Conservation (phyloP, 2,888 invertebrate genomes). For the Magallana nippona region DNA sequence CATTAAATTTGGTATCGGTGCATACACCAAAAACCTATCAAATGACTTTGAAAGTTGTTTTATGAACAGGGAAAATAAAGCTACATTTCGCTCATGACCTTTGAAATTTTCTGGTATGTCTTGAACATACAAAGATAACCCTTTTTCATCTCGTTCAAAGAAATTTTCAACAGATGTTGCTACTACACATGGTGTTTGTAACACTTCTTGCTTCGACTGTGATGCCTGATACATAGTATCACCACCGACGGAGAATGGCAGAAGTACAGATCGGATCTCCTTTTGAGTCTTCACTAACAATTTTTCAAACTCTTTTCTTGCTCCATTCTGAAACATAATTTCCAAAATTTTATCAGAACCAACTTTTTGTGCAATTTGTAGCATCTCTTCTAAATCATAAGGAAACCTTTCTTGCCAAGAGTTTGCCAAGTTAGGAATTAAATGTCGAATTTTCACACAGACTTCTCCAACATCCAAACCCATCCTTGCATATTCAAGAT, state of each 20-base stretch:
- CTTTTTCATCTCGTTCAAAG: not conserved
- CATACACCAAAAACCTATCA: conserved; percentile 31
- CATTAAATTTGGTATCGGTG: conserved; percentile 23
- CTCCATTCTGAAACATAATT: conserved; percentile 38
- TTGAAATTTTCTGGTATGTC: conserved; percentile 39
- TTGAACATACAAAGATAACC: not conserved
- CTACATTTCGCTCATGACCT: conserved; percentile 29
- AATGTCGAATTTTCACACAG: conserved; percentile 8
- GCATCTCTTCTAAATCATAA: conserved; percentile 15
- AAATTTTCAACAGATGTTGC: conserved; percentile 14
- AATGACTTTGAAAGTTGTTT: conserved; percentile 24
- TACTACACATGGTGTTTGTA: not conserved
- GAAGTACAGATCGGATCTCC: not conserved
- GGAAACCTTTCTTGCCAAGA: conserved; percentile 25
- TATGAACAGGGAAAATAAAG: conserved; percentile 26
- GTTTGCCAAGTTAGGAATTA: conserved; percentile 28
- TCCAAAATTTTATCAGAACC: conserved; percentile 26
- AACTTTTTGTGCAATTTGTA: too few relatives aligned
- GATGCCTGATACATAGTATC: conserved; percentile 14
- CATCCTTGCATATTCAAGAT: not conserved
- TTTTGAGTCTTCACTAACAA: conserved; percentile 29
- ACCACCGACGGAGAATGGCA: not conserved
- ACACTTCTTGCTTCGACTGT: not conserved
- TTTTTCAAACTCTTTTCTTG: conserved; percentile 37
- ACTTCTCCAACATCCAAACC: conserved; percentile 5